phyloP scores from a whole-genome alignment of 2,888 invertebrate genomes.

The Helicoverpa assulta region DNA sequence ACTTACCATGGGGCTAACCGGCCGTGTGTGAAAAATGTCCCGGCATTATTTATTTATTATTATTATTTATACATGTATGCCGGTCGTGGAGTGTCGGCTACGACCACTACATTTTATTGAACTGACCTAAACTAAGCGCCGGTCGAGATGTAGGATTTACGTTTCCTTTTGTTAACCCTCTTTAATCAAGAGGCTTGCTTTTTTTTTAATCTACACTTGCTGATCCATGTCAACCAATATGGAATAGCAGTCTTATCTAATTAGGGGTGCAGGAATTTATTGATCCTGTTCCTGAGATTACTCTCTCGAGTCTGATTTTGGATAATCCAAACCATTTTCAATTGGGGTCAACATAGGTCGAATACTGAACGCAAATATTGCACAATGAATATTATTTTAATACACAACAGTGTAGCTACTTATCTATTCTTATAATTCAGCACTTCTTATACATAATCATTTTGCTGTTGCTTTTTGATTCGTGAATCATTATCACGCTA shows the following conservation, averaged over 20 bases:
- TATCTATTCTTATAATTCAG: conserved; percentile 19
- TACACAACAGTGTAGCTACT: neutral
- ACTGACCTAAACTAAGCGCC: conserved; percentile 29
- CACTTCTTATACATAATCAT: conserved; percentile 15
- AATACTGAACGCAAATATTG: neutral
- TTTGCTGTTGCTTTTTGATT: conserved; percentile 36
- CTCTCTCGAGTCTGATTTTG: conserved; percentile 12
- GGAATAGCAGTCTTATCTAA: neutral
- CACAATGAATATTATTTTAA: neutral
- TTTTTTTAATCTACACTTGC: neutral
- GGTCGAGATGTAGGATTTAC: conserved; percentile 8
- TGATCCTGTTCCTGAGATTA: neutral
- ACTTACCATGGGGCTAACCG: no score
- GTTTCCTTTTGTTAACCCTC: neutral
- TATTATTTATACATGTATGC: conserved; percentile 58
- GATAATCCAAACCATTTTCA: conserved; percentile 8
- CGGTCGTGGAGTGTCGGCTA: conserved; percentile 44
- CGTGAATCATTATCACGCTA: conserved; percentile 41
- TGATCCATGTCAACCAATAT: neutral
- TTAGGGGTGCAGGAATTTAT: neutral
- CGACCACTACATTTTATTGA: conserved; percentile 40
- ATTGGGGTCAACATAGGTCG: neutral
- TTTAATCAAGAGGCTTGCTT: neutral
- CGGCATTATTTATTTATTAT: no score
- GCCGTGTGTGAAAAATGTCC: no score